phyloP scores from a whole-genome alignment of 2,888 invertebrate genomes.

The Pristionchus mayeri region DNA sequence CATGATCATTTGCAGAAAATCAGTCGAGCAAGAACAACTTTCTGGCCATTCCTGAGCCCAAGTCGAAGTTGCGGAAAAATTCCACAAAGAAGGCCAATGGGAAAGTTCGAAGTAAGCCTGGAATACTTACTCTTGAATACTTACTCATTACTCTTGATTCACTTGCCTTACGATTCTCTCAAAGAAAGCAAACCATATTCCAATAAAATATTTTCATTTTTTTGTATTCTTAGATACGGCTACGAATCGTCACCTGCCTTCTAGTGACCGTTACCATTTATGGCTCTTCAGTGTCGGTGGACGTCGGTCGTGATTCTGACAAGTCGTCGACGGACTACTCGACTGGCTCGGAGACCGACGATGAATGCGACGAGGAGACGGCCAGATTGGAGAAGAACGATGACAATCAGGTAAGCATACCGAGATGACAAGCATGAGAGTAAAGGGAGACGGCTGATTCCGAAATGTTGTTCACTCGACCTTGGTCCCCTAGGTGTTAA shows the following conservation, averaged over 20 bases:
- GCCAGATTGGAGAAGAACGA: not conserved
- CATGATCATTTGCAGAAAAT: too few species aligned
- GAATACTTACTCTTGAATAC: too few species aligned
- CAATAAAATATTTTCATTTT: not conserved
- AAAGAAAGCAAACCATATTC: not conserved
- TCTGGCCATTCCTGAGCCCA: constrained; percentile 19
- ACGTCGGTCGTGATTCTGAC: constrained; percentile 20
- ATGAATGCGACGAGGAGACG: constrained; percentile 35
- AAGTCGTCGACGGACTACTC: constrained; percentile 31
- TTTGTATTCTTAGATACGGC: too few species aligned
- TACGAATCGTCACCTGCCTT: too few species aligned
- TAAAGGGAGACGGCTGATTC: too few species aligned
- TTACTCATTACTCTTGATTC: too few species aligned
- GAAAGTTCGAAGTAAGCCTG: constrained; percentile 11
- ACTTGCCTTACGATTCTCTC: too few species aligned
- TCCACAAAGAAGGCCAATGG: constrained; percentile 39
- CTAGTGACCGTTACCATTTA: too few species aligned
- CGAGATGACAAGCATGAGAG: too few species aligned
- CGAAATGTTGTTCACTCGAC: too few species aligned
- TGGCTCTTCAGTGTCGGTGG: constrained; percentile 6
- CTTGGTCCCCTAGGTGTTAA: too few species aligned
- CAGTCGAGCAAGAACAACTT: constrained; percentile 26
- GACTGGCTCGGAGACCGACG: constrained; percentile 41
- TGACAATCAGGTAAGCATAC: not conserved
- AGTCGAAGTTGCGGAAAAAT: not conserved